phyloP scores from a whole-genome alignment of 2,888 invertebrate genomes.

The Coremacera marginata region DNA sequence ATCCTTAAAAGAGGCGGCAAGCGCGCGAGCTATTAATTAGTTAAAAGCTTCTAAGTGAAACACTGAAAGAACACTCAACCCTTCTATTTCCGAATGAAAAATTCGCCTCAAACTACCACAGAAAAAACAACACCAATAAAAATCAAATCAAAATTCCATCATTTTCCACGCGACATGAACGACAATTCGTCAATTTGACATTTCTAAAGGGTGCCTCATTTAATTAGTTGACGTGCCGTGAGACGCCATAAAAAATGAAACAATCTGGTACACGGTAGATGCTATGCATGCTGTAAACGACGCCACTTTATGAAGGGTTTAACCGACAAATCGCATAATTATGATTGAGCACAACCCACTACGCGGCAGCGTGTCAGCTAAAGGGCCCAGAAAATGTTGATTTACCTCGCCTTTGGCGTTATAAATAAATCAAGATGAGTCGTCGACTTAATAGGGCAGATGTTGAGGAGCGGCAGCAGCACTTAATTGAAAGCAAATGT shows the following conservation, averaged over 20 bases:
- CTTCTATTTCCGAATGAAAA: background rate
- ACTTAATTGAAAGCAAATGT: slow-evolving; percentile 65
- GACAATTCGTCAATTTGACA: slow-evolving; percentile 62
- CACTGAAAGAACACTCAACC: background rate
- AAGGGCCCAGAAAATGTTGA: slow-evolving; percentile 16
- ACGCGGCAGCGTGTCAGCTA: background rate
- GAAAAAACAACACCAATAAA: too few relatives aligned
- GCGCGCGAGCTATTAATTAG: slow-evolving; percentile 31
- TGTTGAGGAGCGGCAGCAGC: background rate
- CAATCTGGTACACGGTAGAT: background rate
- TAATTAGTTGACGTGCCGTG: slow-evolving; percentile 49
- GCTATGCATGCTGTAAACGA: background rate
- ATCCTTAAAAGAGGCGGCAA: slow-evolving; percentile 24
- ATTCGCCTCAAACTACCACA: background rate
- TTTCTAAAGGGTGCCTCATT: slow-evolving; percentile 43
- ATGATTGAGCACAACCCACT: slow-evolving; percentile 61
- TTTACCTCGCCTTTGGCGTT: slow-evolving; percentile 45
- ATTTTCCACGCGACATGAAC: slow-evolving; percentile 53
- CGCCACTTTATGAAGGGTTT: slow-evolving; percentile 21
- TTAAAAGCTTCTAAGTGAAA: slow-evolving; percentile 1
- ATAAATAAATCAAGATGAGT: slow-evolving; percentile 60
- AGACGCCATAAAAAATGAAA: slow-evolving; percentile 1
- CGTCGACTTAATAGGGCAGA: background rate
- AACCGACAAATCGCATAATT: slow-evolving; percentile 66
- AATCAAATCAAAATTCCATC: too few relatives aligned